Conservation (phyloP, 2,888 invertebrate genomes). For the Epicampocera succincta region DNA sequence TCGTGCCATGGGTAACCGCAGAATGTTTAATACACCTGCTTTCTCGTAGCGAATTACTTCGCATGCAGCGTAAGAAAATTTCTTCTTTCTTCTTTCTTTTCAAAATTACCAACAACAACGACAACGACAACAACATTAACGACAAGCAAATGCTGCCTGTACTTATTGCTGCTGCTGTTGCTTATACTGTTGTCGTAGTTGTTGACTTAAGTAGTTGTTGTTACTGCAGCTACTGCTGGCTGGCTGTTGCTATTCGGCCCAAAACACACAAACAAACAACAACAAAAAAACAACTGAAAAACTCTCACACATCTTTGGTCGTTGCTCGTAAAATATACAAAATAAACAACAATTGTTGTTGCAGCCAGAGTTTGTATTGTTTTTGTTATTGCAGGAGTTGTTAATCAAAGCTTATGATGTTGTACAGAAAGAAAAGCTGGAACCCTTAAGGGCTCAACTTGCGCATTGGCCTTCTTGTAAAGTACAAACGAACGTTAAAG, state of each 20-base stretch:
- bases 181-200: slow-evolving; percentile 26
- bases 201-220: slow-evolving; percentile 31
- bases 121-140: slow-evolving; percentile 54
- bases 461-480: too few relatives aligned
- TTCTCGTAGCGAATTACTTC: slow-evolving; percentile 82
- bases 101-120: slow-evolving; percentile 25
- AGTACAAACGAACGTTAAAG: too few relatives aligned
- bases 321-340: slow-evolving; percentile 31
- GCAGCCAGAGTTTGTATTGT: slow-evolving; percentile 15
- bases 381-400: slow-evolving; percentile 34
- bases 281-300: background rate
- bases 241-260: slow-evolving; percentile 55
- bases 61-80: slow-evolving; percentile 79
- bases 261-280: slow-evolving; percentile 2
- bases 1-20: slow-evolving; percentile 82
- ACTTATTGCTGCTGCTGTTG: slow-evolving; percentile 60
- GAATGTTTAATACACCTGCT: slow-evolving; percentile 83
- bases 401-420: slow-evolving; percentile 39
- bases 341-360: slow-evolving; percentile 21
- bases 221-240: slow-evolving; percentile 54
- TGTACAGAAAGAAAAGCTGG: background rate
- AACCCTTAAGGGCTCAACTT: too few relatives aligned
- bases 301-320: slow-evolving; percentile 45
- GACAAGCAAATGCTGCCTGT: too few relatives aligned
- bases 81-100: slow-evolving; percentile 75